These are phyloP conservation scores for Aquatica leii DNA, from an alignment of 2,888 invertebrate species.

Conservation along the genomic window DNA sequence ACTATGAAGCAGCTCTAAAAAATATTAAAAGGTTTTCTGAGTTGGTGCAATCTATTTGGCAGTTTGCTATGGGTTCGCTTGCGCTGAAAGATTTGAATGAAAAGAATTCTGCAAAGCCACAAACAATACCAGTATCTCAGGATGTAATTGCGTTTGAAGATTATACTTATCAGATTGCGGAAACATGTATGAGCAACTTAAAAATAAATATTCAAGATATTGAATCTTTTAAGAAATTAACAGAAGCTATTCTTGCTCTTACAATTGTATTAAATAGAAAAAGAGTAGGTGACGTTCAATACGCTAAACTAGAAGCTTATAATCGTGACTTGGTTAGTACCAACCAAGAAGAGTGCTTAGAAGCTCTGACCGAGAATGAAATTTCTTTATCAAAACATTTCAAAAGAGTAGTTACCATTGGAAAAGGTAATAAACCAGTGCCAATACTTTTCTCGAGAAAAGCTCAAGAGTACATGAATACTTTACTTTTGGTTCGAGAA, in stretches of 20 bases:
- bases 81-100: constrained; percentile 43
- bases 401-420: constrained; percentile 25
- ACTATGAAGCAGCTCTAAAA: constrained; percentile 28
- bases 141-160: constrained; percentile 42
- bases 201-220: constrained; percentile 30
- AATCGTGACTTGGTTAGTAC: constrained; percentile 10
- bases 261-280: constrained; percentile 45
- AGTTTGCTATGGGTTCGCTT: constrained; percentile 38
- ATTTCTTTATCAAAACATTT: constrained; percentile 38
- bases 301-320: constrained; percentile 41
- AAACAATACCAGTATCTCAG: constrained; percentile 39
- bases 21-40: constrained; percentile 36
- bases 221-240: constrained; percentile 38
- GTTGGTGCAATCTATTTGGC: constrained; percentile 39
- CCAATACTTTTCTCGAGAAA: constrained; percentile 20
- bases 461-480: constrained; percentile 9
- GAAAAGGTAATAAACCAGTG: constrained; percentile 23
- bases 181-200: constrained; percentile 26
- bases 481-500: constrained; percentile 24
- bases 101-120: constrained; percentile 35
- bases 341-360: constrained; percentile 38
- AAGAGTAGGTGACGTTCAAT: constrained; percentile 45
- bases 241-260: constrained; percentile 39
- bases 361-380: constrained; percentile 38
- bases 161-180: constrained; percentile 35